A percentile compares a stretch with the other conserved stretches of the same genome.
Conservation (phyloP, 2,888 invertebrate genomes). For the Willowsia nigromaculata region DNA sequence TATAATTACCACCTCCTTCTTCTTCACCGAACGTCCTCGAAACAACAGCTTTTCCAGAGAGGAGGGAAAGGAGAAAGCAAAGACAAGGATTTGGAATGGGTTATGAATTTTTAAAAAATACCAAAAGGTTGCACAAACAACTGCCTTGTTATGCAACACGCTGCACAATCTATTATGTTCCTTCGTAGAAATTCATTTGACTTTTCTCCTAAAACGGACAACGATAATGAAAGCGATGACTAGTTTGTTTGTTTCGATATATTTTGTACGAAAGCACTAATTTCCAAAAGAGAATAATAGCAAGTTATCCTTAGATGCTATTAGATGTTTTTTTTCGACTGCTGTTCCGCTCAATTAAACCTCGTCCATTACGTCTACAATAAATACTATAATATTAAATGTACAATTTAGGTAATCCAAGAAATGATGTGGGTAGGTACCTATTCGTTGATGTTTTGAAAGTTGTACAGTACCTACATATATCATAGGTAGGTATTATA, state of each 20-base stretch:
- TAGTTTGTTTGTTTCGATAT: too few species aligned
- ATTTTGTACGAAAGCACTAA: neutral
- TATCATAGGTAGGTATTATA: neutral
- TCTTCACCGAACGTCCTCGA: neutral
- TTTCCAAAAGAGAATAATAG: neutral
- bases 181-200: too few species aligned
- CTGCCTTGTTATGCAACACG: too few species aligned
- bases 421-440: neutral
- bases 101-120: too few species aligned
- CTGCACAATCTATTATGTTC: too few species aligned
- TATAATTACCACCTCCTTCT: conserved; percentile 73
- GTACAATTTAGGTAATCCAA: neutral
- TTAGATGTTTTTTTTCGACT: neutral
- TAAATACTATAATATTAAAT: neutral
- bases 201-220: too few species aligned
- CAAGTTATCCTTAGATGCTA: neutral
- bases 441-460: neutral
- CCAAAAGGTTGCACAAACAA: too few species aligned
- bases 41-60: neutral
- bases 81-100: too few species aligned
- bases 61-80: too few species aligned
- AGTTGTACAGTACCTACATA: neutral
- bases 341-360: neutral
- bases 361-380: neutral
- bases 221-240: too few species aligned